Evolutionary conservation across 2,113 vertebrate species (phyloP).

Genomic region (Macaca nemestrina): DNA sequence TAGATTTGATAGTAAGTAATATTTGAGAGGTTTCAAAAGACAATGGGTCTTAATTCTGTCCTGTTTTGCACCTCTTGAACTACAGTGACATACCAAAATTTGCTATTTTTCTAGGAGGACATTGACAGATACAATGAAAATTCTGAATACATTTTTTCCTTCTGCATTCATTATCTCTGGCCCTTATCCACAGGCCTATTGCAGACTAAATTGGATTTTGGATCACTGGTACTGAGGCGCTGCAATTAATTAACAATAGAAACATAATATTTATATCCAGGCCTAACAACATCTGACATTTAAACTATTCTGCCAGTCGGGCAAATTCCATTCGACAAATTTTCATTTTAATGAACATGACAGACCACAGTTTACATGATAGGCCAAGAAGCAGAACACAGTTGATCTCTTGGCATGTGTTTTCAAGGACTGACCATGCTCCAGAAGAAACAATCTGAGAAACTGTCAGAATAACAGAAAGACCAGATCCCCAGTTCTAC

Average conservation of each 20-base stretch:
- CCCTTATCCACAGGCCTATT: conserved; percentile 74
- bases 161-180: conserved; percentile 75
- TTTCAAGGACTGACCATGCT: conserved; percentile 39
- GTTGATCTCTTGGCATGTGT: conserved; percentile 52
- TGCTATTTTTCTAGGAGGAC: conserved; percentile 67
- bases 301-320: conserved; percentile 77
- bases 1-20: neutral
- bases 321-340: conserved; percentile 78
- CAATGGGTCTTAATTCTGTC: conserved; percentile 51
- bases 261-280: conserved; percentile 80
- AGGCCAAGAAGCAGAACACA: conserved; percentile 60
- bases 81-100: conserved; percentile 45
- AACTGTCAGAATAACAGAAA: neutral
- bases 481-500: neutral
- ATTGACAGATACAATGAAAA: conserved; percentile 72
- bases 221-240: conserved; percentile 74
- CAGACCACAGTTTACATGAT: conserved; percentile 65
- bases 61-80: conserved; percentile 51
- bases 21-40: conserved; percentile 58
- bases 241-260: conserved; percentile 81
- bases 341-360: conserved; percentile 79
- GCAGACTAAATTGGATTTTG: conserved; percentile 80
- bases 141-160: conserved; percentile 68
- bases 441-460: neutral
- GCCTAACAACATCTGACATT: conserved; percentile 79